phyloP scores from a whole-genome alignment of 1,140 invertebrate species.

The Ectropis grisescens region DNA sequence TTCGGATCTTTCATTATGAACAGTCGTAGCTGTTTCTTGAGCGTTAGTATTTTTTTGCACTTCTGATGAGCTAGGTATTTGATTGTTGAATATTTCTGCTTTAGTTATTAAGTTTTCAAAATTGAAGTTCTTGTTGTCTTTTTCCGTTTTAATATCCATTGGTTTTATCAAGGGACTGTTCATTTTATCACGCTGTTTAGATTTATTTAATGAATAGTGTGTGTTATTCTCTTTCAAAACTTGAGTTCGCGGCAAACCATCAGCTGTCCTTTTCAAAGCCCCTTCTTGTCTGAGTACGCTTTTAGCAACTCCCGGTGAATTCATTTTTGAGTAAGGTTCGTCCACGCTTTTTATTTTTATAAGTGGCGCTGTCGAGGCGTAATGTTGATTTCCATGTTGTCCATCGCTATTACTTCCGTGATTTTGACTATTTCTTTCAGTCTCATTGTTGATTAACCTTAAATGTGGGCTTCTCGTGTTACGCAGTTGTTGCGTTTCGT shows the following conservation, averaged over 20 bases:
- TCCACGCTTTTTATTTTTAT: slow-evolving; percentile 59
- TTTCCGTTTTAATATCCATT: slow-evolving; percentile 33
- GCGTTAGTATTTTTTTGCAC: slow-evolving; percentile 45
- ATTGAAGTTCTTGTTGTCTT: slow-evolving; percentile 68
- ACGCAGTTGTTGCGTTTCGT: slow-evolving; percentile 23
- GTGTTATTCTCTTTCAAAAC: slow-evolving; percentile 45
- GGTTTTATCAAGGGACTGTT: slow-evolving; percentile 14
- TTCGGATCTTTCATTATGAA: slow-evolving; percentile 57
- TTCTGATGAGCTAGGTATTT: slow-evolving; percentile 51
- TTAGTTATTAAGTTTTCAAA: slow-evolving; percentile 71
- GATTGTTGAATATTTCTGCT: slow-evolving; percentile 66
- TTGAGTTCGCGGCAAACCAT: slow-evolving; percentile 31
- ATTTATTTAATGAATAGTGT: slow-evolving; percentile 25
- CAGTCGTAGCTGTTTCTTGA: slow-evolving; percentile 23
- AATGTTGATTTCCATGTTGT: no score
- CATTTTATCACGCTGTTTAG: slow-evolving; percentile 31
- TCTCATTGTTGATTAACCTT: slow-evolving; percentile 22
- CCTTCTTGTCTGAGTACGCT: slow-evolving; percentile 25
- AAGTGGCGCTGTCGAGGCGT: slow-evolving; percentile 29
- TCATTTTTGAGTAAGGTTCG: slow-evolving; percentile 28
- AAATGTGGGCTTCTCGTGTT: slow-evolving; percentile 33
- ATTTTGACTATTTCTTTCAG: slow-evolving; percentile 27
- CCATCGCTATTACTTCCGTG: slow-evolving; percentile 24
- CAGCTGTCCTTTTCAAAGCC: slow-evolving; percentile 41
- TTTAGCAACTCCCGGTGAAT: slow-evolving; percentile 15